Base-by-base conservation (phyloP, 2,888 invertebrate species). In the Taphrorychus bicolor region DNA sequence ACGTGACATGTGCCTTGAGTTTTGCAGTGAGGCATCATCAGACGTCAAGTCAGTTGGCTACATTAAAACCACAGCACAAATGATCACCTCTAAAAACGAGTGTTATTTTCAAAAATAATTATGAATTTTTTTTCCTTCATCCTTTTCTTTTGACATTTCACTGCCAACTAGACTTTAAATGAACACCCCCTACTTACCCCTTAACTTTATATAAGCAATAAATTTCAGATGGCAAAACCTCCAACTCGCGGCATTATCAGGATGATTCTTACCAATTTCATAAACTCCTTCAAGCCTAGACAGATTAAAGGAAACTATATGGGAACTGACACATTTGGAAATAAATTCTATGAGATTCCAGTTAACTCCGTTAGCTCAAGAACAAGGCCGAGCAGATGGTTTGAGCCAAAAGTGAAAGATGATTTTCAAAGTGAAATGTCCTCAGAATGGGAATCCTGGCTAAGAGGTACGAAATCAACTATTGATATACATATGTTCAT, bases 401-500 rank as follows among this genome's bases (percentile, higher is more conserved):
- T 92, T 82, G 88, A 87, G 57, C 92, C 93, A 0, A 81, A 84
- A 0, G 83, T 84, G 49, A 86, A 87, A 16, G 84, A 85, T 45
- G 87, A 89, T 67, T 91, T 91, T 74, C 86, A 90, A 71, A 88
- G 90, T 77, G 91, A 92, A 76, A 78, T 93, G 74, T 92, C 95
- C 0, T 87, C 92, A 0, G 95, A 95, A 82, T 95, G 95, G 95
- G 93, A 94, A 78, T 85, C 94, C 5, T 95, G 95, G 95, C 82
- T 95, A 52, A 84, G 95, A 71, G 77, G 73, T 57, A 61, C 24
- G 7, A 23, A 16, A 16, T 16, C 1, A 14, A 48, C 2, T 48
- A 48, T 17, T 48, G 1, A 7, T 16, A 14, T n/a, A 48, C n/a
- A n/a, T n/a, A n/a, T n/a, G n/a, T n/a, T n/a, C n/a, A n/a, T n/a